phyloP scores from a whole-genome alignment of 2,113 vertebrate species.

The Perca schrenkii region DNA sequence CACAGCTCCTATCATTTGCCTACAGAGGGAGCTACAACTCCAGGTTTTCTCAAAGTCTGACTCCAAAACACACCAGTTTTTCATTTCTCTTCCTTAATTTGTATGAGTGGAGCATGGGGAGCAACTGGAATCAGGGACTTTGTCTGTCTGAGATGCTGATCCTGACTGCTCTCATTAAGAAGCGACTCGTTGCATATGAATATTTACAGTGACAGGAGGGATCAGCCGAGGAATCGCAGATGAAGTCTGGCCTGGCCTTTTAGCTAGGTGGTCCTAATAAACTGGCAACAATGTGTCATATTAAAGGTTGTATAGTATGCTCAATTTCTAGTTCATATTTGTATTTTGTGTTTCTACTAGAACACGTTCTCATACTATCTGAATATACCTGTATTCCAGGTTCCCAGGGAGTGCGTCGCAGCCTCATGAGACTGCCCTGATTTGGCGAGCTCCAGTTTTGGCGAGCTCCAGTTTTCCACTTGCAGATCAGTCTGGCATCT shows the following conservation, averaged over 20 bases:
- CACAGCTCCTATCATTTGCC: conserved; percentile 2
- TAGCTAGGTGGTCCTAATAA: no score
- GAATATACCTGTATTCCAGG: no score
- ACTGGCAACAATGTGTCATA: no score
- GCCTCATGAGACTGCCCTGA: no score
- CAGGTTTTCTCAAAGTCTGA: not conserved
- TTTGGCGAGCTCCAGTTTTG: no score
- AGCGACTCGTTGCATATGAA: not conserved
- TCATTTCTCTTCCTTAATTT: conserved; percentile 29
- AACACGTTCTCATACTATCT: no score
- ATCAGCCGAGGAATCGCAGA: conserved; percentile 13
- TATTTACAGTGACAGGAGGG: conserved; percentile 22
- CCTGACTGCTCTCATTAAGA: conserved; percentile 26
- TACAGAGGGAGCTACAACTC: conserved; percentile 55
- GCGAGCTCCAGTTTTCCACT: no score
- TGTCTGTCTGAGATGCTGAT: conserved; percentile 48
- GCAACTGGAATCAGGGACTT: conserved; percentile 35
- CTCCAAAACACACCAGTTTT: not conserved
- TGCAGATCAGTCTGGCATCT: no score
- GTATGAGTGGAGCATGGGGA: conserved; percentile 38
- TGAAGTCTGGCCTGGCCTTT: not conserved
- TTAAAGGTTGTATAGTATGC: no score
- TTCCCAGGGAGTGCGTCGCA: no score
- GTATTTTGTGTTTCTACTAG: no score
- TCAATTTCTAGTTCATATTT: no score